A percentile compares a stretch with the other conserved stretches of the same genome.
Conservation (phyloP, 2,888 invertebrate species). For the Lasioglossum vierecki region DNA sequence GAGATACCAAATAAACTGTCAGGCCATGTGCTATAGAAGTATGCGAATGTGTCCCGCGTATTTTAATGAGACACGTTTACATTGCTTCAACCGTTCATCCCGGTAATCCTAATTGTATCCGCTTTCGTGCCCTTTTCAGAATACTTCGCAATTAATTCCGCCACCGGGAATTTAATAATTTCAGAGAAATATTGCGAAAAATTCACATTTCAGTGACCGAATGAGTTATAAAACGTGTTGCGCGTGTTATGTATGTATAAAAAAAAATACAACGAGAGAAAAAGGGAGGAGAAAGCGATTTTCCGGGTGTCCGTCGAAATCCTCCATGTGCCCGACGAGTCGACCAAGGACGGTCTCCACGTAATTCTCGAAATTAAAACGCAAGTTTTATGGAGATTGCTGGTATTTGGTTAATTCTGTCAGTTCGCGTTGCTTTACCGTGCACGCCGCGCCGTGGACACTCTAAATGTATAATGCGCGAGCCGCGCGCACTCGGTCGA, state of each 20-base stretch:
- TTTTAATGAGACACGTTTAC: constrained; percentile 9
- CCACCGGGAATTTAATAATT: constrained; percentile 9
- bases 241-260: neutral
- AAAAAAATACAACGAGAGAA: neutral
- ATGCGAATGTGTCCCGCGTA: neutral
- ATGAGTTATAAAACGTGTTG: neutral
- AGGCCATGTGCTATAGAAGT: neutral
- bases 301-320: constrained; percentile 21
- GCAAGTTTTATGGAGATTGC: constrained; percentile 16
- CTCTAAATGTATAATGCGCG: constrained; percentile 33
- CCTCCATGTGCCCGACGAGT: no score
- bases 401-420: constrained; percentile 25
- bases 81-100: constrained; percentile 1
- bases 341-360: neutral
- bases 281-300: constrained; percentile 5
- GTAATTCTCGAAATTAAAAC: constrained; percentile 21
- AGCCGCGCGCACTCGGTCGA: neutral
- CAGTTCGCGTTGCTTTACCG: constrained; percentile 19
- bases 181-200: constrained; percentile 7
- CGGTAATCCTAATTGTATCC: neutral
- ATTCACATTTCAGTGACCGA: neutral
- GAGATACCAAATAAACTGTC: neutral
- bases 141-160: constrained; percentile 22
- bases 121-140: neutral
- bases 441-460: neutral